phyloP scores from a whole-genome alignment of 1,140 invertebrate species.

The Archivesica marissinica region DNA sequence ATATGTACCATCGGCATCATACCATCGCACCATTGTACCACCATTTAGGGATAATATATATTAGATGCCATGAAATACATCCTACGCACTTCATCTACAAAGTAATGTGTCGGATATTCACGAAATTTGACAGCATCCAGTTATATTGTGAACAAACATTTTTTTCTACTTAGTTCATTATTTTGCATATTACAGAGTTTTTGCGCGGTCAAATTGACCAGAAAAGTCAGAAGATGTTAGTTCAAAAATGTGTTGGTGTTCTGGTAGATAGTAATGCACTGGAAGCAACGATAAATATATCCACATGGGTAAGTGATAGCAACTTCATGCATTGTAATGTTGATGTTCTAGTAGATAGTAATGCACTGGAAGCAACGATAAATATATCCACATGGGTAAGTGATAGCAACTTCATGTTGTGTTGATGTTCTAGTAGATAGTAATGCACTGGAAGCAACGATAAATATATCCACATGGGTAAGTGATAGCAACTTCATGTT shows the following conservation, averaged over 20 bases:
- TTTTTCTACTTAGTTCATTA: too few species aligned
- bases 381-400: background rate
- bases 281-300: background rate
- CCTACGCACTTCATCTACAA: too few species aligned
- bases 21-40: too few species aligned
- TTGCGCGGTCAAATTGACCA: background rate
- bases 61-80: too few species aligned
- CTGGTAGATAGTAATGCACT: slow-evolving; percentile 1
- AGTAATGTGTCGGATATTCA: too few species aligned
- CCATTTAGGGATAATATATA: too few species aligned
- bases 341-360: too few species aligned
- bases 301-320: slow-evolving; percentile 31
- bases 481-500: background rate
- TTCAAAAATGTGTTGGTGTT: slow-evolving; percentile 34
- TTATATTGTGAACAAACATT: too few species aligned
- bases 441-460: background rate
- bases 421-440: background rate
- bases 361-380: background rate
- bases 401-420: background rate
- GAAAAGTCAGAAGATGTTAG: slow-evolving; percentile 26
- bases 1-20: too few species aligned
- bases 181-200: slow-evolving; percentile 4
- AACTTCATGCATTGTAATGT: background rate
- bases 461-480: background rate
- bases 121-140: too few species aligned